phyloP scores from a whole-genome alignment of 2,113 vertebrate genomes.

The Ammospiza caudacuta region DNA sequence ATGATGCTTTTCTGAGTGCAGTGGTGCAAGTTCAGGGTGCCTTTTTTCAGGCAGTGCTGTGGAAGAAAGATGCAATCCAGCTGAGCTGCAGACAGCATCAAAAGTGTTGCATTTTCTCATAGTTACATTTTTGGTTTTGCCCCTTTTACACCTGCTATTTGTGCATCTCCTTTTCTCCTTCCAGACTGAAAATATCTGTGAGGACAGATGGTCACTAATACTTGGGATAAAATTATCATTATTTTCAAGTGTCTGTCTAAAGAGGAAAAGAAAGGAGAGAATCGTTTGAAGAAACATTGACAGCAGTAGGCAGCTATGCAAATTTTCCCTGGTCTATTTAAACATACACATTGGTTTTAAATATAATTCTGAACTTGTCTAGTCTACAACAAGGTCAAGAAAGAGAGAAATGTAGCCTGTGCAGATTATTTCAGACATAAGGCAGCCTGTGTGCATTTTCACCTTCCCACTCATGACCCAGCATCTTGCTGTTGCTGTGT shows the following conservation, averaged over 20 bases:
- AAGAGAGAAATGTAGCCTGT: slow-evolving; percentile 37
- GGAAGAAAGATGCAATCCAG: background rate
- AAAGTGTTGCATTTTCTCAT: background rate
- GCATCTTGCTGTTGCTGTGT: slow-evolving; percentile 25
- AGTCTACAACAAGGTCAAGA: slow-evolving; percentile 49
- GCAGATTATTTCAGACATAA: slow-evolving; percentile 27
- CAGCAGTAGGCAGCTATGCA: slow-evolving; percentile 36
- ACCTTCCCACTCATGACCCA: slow-evolving; percentile 50
- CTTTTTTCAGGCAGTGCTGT: background rate
- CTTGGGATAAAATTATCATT: slow-evolving; percentile 33
- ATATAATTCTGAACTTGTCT: slow-evolving; percentile 53
- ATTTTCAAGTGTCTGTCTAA: background rate
- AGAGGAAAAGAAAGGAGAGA: slow-evolving; percentile 7
- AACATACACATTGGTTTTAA: slow-evolving; percentile 26
- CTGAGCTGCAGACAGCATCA: background rate
- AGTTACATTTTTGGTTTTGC: background rate
- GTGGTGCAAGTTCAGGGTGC: background rate
- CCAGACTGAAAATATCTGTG: slow-evolving; percentile 18
- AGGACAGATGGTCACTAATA: slow-evolving; percentile 36
- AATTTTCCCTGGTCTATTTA: slow-evolving; percentile 46
- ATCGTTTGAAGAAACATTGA: background rate
- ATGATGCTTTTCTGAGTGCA: background rate
- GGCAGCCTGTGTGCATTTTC: slow-evolving; percentile 61
- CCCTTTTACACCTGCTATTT: background rate
- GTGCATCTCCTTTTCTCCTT: background rate